Evolutionary conservation across 2,888 invertebrate species (phyloP).

Genomic region (Trypoxylon attenuatum): DNA sequence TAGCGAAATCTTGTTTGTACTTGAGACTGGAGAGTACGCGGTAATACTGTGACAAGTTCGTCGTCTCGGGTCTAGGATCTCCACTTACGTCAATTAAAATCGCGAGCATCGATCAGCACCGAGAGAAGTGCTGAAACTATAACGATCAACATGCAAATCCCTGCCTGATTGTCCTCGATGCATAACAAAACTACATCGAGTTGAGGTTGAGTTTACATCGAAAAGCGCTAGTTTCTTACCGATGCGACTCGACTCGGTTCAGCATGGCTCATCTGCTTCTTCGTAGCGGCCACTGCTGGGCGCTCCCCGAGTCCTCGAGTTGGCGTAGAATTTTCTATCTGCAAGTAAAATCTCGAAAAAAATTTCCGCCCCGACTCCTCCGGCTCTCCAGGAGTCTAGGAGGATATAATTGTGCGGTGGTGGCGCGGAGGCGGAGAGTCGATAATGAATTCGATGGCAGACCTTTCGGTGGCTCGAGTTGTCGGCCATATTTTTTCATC

Average conservation of each 20-base stretch:
- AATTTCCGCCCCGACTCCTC: background rate
- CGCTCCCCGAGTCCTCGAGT: background rate
- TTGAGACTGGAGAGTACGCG: background rate
- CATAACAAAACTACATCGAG: background rate
- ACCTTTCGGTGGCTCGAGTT: conserved; percentile 51
- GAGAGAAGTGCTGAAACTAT: background rate
- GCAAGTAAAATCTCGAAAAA: conserved; percentile 20
- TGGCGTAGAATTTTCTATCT: conserved; percentile 12
- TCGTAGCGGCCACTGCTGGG: background rate
- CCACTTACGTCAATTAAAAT: background rate
- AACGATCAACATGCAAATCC: background rate
- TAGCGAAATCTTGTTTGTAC: background rate
- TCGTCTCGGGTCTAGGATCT: background rate
- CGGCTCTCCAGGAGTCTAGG: background rate
- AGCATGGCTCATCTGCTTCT: background rate
- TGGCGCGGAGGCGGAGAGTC: conserved; percentile 43
- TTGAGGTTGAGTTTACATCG: too few relatives aligned
- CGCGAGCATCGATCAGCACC: background rate
- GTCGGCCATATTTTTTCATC: conserved; percentile 69
- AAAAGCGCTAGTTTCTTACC: conserved; percentile 1
- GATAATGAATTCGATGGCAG: conserved; percentile 56
- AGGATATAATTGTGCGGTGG: background rate
- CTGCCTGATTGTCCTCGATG: background rate
- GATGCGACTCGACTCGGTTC: background rate
- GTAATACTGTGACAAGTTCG: too few relatives aligned